Evolutionary conservation across 1,140 invertebrate species (phyloP).

Genomic region (Papilio helenus): DNA sequence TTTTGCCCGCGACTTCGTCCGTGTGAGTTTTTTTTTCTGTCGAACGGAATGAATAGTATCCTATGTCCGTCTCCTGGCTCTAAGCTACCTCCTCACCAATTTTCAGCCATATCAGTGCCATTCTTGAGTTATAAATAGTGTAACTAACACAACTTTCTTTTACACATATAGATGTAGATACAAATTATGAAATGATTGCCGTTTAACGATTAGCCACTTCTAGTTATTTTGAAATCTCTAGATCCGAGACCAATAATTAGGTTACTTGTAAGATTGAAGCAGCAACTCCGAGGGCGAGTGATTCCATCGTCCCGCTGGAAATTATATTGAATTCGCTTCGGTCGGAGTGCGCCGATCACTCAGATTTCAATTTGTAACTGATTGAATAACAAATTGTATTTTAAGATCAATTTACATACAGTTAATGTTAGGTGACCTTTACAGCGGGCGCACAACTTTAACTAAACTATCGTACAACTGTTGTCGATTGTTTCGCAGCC

Average conservation of each 20-base stretch:
- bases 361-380: slow-evolving; percentile 36
- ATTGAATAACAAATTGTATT: slow-evolving; percentile 39
- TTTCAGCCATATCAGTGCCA: too few relatives aligned
- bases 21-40: too few relatives aligned
- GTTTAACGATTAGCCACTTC: background rate
- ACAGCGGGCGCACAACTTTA: too few relatives aligned
- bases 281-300: slow-evolving; percentile 22
- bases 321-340: slow-evolving; percentile 33
- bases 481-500: too few relatives aligned
- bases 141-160: too few relatives aligned
- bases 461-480: too few relatives aligned
- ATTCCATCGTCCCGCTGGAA: slow-evolving; percentile 17
- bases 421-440: slow-evolving; percentile 9
- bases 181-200: too few relatives aligned
- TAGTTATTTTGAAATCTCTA: background rate
- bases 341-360: slow-evolving; percentile 25
- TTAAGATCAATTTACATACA: slow-evolving; percentile 24
- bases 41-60: too few relatives aligned
- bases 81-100: too few relatives aligned
- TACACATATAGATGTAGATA: slow-evolving; percentile 1
- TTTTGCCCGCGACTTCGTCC: too few relatives aligned
- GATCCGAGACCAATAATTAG: slow-evolving; percentile 11
- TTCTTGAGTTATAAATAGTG: too few relatives aligned
- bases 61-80: too few relatives aligned
- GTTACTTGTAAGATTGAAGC: slow-evolving; percentile 24